A percentile compares a stretch with the other conserved stretches of the same genome.
phyloP scores from a whole-genome alignment of 92 coral and sea anemone species.

The Micromussa lordhowensis region DNA sequence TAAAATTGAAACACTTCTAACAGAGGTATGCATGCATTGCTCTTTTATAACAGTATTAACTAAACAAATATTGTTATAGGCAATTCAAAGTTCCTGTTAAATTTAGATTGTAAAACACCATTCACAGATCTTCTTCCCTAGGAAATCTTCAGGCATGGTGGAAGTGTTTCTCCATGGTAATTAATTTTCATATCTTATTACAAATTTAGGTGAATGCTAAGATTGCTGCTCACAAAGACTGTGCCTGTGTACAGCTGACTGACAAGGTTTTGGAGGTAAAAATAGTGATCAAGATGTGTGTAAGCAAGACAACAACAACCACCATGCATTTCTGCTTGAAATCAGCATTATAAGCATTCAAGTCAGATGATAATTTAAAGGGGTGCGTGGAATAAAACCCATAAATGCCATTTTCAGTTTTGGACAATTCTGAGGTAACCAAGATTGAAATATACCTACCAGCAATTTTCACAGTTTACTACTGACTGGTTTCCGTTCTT shows the following conservation, averaged over 20 bases:
- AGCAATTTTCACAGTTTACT: too few relatives aligned
- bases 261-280: slow-evolving; percentile 41
- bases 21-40: slow-evolving; percentile 1
- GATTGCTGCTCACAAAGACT: slow-evolving; percentile 23
- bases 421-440: too few relatives aligned
- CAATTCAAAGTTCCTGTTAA: not conserved
- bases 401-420: too few relatives aligned
- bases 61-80: not conserved
- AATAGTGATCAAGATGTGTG: not conserved
- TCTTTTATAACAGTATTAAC: not conserved
- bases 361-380: too few relatives aligned
- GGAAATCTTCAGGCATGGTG: not conserved
- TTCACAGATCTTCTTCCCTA: too few relatives aligned
- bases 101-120: not conserved
- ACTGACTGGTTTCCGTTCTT: too few relatives aligned
- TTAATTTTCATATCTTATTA: not conserved
- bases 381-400: too few relatives aligned
- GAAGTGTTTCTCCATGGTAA: not conserved
- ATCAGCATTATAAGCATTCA: too few relatives aligned
- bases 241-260: slow-evolving; percentile 20
- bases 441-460: too few relatives aligned
- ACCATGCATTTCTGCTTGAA: too few relatives aligned
- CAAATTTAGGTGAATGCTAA: slow-evolving; percentile 2
- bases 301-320: too few relatives aligned
- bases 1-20: slow-evolving; percentile 2